Evolutionary conservation across 2,797 vertebrate genomes (phyloP), one percentile per base, ranked within the genome.

Genomic region (Phoebastria nigripes): DNA sequence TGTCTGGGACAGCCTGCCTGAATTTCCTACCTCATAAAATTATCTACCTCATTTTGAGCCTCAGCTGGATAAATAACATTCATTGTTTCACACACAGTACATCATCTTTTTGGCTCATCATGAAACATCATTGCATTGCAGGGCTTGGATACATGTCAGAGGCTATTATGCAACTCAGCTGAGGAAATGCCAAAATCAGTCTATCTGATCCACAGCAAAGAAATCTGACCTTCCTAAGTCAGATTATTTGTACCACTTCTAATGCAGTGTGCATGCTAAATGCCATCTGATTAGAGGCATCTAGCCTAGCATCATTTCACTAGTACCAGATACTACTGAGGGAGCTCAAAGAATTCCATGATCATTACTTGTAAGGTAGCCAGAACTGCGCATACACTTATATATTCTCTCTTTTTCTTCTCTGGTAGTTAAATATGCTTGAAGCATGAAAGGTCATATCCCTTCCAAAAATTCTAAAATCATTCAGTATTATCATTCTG

Each of bases 71-170:
- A 92, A 92, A 72, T 62, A 92, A 54, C 66, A 87, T 11, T n/a
- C 58, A 87, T 70, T 76, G 78, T 58, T 95, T 82, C 92, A 72
- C 89, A 89, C 35, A 56, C 52, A 61, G 56, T 78, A 76, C 86
- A 94, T 91, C 86, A 89, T 61, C 52, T 72, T 55, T 62, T 95
- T 95, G 95, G 76, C 65, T 94, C 87, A 81, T 73, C 14, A 7
- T 52, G 59, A 81, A 95, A 77, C 47, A 78, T 80, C 85, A 86
- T 46, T 89, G 65, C 39, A 70, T 20, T 24, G 73, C 76, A 90
- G 54, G 17, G 25, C 82, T 62, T 79, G 66, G 62, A 93, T 59
- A 18, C 12, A 5, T 35, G 42, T 94, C 87, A 96, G 87, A 90
- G 67, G 31, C 52, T 88, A 81, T 42, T 72, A 89, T 10, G 70